Conservation (phyloP, 2,113 vertebrate species). For the Gambusia affinis region DNA sequence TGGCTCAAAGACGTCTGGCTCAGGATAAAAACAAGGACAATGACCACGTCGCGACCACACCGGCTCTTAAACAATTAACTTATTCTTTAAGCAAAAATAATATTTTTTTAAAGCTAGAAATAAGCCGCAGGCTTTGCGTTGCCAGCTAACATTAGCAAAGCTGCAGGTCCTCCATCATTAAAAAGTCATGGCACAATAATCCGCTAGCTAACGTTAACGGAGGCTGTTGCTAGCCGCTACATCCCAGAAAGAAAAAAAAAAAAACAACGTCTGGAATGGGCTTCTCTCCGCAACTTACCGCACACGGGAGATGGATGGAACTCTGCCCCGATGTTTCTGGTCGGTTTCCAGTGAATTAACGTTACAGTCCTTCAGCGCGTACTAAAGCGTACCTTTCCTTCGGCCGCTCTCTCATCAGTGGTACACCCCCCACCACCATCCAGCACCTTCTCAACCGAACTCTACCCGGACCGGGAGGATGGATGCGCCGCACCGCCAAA, state of each 20-base stretch:
- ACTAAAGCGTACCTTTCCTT: conserved; percentile 44
- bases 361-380: conserved; percentile 32
- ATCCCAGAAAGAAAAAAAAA: conserved; percentile 19
- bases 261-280: background rate
- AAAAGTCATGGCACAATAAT: conserved; percentile 79
- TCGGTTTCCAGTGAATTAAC: conserved; percentile 28
- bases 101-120: background rate
- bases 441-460: conserved; percentile 79
- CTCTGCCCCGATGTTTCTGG: conserved; percentile 10
- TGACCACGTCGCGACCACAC: conserved; percentile 34
- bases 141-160: conserved; percentile 61
- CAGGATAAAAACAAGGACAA: conserved; percentile 62
- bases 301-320: conserved; percentile 42
- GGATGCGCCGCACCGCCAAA: conserved; percentile 39
- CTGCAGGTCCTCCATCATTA: conserved; percentile 71
- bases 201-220: conserved; percentile 68
- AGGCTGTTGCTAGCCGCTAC: conserved; percentile 44
- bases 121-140: conserved; percentile 3
- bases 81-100: background rate
- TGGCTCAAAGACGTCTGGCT: conserved; percentile 61
- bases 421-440: conserved; percentile 71
- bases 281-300: conserved; percentile 61
- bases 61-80: background rate
- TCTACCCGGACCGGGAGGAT: conserved; percentile 50
- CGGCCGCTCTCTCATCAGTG: conserved; percentile 75